Conservation (phyloP, 2,113 vertebrate genomes). For the Triplophysa siluroides region DNA sequence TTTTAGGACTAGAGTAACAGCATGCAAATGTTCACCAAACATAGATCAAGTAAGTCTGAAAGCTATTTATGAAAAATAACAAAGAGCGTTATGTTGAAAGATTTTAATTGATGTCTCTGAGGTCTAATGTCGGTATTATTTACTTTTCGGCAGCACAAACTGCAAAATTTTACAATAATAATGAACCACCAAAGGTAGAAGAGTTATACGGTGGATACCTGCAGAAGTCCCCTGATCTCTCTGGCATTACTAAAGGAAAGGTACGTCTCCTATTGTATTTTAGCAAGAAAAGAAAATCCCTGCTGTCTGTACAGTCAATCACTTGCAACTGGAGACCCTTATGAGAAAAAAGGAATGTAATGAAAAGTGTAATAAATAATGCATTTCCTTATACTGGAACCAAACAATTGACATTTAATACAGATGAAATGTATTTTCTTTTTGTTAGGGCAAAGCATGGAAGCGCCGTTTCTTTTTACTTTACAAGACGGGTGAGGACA, state of each 20-base stretch:
- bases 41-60: constrained; percentile 23
- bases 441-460: constrained; percentile 68
- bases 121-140: no score
- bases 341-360: no score
- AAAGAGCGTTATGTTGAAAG: background rate
- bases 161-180: constrained; percentile 11
- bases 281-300: background rate
- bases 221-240: constrained; percentile 32
- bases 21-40: constrained; percentile 25
- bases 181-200: background rate
- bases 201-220: constrained; percentile 38
- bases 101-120: background rate
- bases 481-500: constrained; percentile 58
- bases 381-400: no score
- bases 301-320: background rate
- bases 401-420: no score
- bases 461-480: constrained; percentile 78
- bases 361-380: no score
- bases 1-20: constrained; percentile 13
- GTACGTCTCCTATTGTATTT: background rate
- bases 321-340: constrained; percentile 33
- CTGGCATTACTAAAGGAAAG: background rate
- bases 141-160: background rate
- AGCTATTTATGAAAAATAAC: background rate
- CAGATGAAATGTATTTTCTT: no score